phyloP scores from a whole-genome alignment of 2,113 vertebrate genomes.

The Dipodomys spectabilis region DNA sequence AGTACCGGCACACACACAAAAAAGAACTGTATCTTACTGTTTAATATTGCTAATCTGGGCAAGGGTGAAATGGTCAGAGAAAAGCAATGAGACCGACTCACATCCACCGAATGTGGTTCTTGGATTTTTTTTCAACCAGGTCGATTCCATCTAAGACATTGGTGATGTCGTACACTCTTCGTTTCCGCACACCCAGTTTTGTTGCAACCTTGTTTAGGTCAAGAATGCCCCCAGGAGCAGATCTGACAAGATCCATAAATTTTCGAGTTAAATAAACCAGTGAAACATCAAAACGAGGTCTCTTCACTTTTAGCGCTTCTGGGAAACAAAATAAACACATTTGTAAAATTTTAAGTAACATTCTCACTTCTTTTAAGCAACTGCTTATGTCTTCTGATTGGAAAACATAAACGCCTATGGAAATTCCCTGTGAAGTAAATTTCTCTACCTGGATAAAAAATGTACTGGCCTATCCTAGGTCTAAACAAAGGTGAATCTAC shows the following conservation, averaged over 20 bases:
- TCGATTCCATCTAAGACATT: slow-evolving; percentile 91
- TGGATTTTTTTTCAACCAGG: slow-evolving; percentile 90
- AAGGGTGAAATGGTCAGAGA: not conserved
- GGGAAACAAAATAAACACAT: slow-evolving; percentile 70
- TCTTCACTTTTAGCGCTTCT: slow-evolving; percentile 82
- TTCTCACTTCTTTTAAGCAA: not conserved
- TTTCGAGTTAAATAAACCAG: slow-evolving; percentile 89
- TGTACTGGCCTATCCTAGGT: not conserved
- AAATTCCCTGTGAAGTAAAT: not conserved
- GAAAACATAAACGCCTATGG: not conserved
- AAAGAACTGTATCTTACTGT: not conserved
- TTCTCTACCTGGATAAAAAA: slow-evolving; percentile 26
- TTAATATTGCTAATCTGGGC: not conserved
- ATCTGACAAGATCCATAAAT: slow-evolving; percentile 92
- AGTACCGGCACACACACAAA: not conserved
- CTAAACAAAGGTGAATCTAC: not conserved
- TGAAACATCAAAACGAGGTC: slow-evolving; percentile 89
- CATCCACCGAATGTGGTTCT: slow-evolving; percentile 93
- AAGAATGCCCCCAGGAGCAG: slow-evolving; percentile 88
- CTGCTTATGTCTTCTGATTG: not conserved
- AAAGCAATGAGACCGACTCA: slow-evolving; percentile 85
- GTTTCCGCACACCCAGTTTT: slow-evolving; percentile 88
- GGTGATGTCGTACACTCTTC: slow-evolving; percentile 95
- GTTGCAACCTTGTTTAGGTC: slow-evolving; percentile 90
- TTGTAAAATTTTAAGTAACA: not conserved